Evolutionary conservation across 1,140 invertebrate genomes (phyloP).

Genomic region (Euborellia annulipes): DNA sequence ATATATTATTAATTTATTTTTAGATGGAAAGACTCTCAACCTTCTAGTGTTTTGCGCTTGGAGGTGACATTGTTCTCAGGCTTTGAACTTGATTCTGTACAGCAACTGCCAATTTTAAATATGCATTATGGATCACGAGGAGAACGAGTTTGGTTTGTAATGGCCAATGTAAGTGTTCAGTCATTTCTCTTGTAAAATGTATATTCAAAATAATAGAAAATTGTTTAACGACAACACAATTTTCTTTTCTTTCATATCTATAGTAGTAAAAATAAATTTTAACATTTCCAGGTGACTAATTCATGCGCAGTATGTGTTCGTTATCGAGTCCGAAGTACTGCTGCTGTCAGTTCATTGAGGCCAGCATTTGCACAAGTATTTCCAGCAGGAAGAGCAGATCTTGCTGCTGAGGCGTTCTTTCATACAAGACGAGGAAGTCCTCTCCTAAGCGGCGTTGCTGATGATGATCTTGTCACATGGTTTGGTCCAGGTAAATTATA

Average conservation of each 20-base stretch:
- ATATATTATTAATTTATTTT: constrained; percentile 13
- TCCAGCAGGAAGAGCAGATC: constrained; percentile 36
- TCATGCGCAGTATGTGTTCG: constrained; percentile 39
- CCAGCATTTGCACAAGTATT: constrained; percentile 43
- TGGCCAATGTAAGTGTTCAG: constrained; percentile 34
- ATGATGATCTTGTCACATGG: constrained; percentile 46
- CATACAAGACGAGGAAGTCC: constrained; percentile 36
- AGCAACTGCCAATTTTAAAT: constrained; percentile 33
- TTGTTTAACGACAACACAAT: too few relatives aligned
- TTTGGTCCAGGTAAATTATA: constrained; percentile 26
- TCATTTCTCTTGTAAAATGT: too few relatives aligned
- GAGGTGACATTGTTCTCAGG: constrained; percentile 46
- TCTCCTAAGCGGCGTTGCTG: constrained; percentile 36
- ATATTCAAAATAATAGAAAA: too few relatives aligned
- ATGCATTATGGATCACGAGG: constrained; percentile 37
- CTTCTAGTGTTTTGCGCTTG: constrained; percentile 38
- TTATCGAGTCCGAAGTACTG: constrained; percentile 35
- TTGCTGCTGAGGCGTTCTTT: constrained; percentile 43
- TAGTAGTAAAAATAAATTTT: too few relatives aligned
- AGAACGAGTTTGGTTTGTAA: constrained; percentile 44
- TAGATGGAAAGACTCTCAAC: constrained; percentile 38
- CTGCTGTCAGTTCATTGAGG: constrained; percentile 36
- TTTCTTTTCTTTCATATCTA: too few relatives aligned
- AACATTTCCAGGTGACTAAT: constrained; percentile 25
- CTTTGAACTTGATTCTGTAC: constrained; percentile 34